Evolutionary conservation across 2,113 vertebrate species (phyloP).

Genomic region (Collichthys lucidus): DNA sequence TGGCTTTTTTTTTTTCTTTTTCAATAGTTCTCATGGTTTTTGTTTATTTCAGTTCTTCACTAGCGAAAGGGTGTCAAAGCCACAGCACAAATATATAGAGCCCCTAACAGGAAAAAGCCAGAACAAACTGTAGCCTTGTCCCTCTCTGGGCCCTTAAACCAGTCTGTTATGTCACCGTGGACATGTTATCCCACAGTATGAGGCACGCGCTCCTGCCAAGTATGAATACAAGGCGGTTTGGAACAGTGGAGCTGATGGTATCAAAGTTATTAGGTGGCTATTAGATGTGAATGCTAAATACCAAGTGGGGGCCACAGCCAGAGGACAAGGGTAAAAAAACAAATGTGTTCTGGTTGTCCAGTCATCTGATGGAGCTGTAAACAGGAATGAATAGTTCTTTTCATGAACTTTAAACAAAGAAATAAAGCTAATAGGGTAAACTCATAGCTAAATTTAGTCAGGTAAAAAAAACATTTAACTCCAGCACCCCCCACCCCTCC

Average conservation of each 20-base stretch:
- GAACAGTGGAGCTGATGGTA: slow-evolving; percentile 35
- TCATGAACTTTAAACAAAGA: not conserved
- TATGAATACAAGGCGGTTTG: slow-evolving; percentile 33
- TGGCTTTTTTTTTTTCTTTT: slow-evolving; percentile 31
- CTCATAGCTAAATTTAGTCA: slow-evolving; percentile 3
- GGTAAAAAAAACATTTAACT: slow-evolving; percentile 21
- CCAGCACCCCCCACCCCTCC: slow-evolving; percentile 14
- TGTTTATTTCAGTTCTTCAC: slow-evolving; percentile 74
- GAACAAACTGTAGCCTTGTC: slow-evolving; percentile 75
- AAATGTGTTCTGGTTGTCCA: slow-evolving; percentile 25
- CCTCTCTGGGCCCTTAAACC: slow-evolving; percentile 53
- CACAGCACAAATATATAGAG: slow-evolving; percentile 69
- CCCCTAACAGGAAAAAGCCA: slow-evolving; percentile 69
- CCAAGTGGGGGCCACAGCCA: slow-evolving; percentile 17
- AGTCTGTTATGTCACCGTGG: slow-evolving; percentile 61
- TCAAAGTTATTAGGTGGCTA: slow-evolving; percentile 42
- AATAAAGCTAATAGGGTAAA: not conserved
- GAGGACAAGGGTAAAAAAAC: slow-evolving; percentile 4
- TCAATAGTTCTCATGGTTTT: slow-evolving; percentile 70
- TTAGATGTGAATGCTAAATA: slow-evolving; percentile 56
- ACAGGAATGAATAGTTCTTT: slow-evolving; percentile 8
- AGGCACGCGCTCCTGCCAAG: slow-evolving; percentile 32
- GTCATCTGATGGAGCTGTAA: slow-evolving; percentile 32
- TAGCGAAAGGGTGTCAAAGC: slow-evolving; percentile 74
- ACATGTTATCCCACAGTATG: slow-evolving; percentile 55